These are phyloP conservation scores for Linnaemya vulpina DNA, from an alignment of 2,888 invertebrate species.

Conservation along the genomic window DNA sequence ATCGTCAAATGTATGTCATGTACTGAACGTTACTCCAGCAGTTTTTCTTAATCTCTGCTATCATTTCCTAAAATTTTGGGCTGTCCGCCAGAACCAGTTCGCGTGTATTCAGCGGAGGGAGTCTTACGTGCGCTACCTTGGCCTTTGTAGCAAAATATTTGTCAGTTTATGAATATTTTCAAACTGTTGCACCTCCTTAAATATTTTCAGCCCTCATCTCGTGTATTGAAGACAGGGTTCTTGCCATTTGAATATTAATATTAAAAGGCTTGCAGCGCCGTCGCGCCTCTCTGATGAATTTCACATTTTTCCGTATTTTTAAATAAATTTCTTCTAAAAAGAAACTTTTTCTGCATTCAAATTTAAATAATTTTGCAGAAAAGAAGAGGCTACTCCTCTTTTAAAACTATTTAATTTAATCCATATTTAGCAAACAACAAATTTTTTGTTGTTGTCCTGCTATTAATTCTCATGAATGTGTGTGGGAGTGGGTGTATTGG, in stretches of 20 bases:
- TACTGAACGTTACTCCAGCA: no score
- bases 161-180: background rate
- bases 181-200: background rate
- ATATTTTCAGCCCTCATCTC: background rate
- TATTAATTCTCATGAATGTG: background rate
- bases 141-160: no score
- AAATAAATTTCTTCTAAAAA: background rate
- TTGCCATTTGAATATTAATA: conserved; percentile 55
- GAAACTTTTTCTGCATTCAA: background rate
- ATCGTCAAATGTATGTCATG: no score
- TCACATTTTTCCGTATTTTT: background rate
- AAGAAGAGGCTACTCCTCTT: background rate
- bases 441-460: background rate
- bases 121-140: no score
- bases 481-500: background rate
- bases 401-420: conserved; percentile 3
- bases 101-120: no score
- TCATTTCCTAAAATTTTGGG: no score
- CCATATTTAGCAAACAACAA: background rate
- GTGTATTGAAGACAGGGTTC: conserved; percentile 40
- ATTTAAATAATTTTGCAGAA: background rate
- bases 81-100: no score
- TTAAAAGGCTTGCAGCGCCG: conserved; percentile 28
- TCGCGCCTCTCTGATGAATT: no score
- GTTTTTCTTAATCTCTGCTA: no score